Conservation (phyloP, 1,140 invertebrate species). For the Brachionus angularis region DNA sequence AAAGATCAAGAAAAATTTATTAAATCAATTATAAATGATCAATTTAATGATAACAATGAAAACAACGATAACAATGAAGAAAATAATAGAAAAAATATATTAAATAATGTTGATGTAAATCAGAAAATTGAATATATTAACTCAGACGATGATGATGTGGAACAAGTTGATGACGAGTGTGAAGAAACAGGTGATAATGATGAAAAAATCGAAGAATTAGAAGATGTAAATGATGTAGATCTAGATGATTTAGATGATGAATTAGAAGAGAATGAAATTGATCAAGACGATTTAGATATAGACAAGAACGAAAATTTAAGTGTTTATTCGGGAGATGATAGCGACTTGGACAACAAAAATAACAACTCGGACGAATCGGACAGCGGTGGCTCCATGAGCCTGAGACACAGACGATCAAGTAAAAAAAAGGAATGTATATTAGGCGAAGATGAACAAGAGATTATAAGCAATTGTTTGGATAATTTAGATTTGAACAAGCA, state of each 20-base stretch:
- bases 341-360: constrained; percentile 13
- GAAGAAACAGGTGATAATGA: background rate
- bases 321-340: constrained; percentile 13
- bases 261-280: background rate
- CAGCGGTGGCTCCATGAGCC: too few relatives aligned
- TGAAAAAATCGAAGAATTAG: constrained; percentile 4
- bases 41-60: background rate
- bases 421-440: too few relatives aligned
- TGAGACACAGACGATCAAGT: too few relatives aligned
- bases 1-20: constrained; percentile 3
- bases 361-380: background rate
- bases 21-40: background rate
- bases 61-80: too few relatives aligned
- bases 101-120: too few relatives aligned
- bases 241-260: background rate
- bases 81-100: too few relatives aligned
- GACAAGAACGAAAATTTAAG: constrained; percentile 20
- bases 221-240: constrained; percentile 12
- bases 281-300: too few relatives aligned
- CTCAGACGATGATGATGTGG: constrained; percentile 1
- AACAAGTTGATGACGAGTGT: background rate
- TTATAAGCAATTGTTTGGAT: background rate
- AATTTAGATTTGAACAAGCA: background rate
- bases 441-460: too few relatives aligned
- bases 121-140: too few relatives aligned